phyloP scores from a whole-genome alignment of 2,113 vertebrate genomes.

The Potamarius usumacintae region DNA sequence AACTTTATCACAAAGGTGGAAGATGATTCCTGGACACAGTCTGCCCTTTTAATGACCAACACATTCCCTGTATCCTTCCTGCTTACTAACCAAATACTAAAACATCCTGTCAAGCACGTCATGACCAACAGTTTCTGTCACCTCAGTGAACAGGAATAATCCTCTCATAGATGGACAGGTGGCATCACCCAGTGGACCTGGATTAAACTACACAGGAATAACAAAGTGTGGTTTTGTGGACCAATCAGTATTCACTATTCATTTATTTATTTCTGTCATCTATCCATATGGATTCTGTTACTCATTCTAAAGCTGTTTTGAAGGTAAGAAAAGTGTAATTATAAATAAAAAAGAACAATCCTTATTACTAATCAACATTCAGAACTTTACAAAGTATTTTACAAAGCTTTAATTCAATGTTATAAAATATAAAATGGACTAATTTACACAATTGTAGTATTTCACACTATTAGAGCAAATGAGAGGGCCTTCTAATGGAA shows the following conservation, averaged over 20 bases:
- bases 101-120: not conserved
- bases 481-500: not conserved
- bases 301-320: not conserved
- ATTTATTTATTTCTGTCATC: not conserved
- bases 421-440: not conserved
- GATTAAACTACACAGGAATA: conserved; percentile 9
- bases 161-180: not conserved
- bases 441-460: not conserved
- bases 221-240: not conserved
- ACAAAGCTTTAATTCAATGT: not conserved
- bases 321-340: not conserved
- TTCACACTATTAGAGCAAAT: not conserved
- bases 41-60: not conserved
- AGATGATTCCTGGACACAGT: not conserved
- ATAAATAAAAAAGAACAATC: not conserved
- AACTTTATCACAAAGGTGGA: not conserved
- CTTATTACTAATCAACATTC: not conserved
- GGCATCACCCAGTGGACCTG: conserved; percentile 31
- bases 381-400: not conserved
- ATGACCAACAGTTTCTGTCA: not conserved
- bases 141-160: not conserved
- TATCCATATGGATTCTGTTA: not conserved
- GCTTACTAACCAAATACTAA: too few relatives aligned
- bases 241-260: not conserved
- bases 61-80: not conserved